Conservation (phyloP, 1,140 invertebrate genomes). For the Vollenhovia emeryi region DNA sequence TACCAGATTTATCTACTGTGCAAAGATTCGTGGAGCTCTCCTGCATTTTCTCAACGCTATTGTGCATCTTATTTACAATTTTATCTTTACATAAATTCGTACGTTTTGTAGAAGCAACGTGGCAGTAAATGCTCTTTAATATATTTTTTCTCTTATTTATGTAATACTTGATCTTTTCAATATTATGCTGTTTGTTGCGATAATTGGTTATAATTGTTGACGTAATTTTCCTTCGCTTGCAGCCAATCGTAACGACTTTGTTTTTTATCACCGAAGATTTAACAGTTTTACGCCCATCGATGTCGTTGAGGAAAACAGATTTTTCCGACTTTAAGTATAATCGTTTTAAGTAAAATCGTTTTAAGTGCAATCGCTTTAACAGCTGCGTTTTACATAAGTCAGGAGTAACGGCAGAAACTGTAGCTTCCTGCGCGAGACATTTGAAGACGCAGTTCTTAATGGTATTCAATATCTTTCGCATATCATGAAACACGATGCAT, state of each 20-base stretch:
- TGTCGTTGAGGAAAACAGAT: neutral
- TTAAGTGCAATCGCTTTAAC: neutral
- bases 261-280: neutral
- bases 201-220: neutral
- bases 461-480: slow-evolving; percentile 47
- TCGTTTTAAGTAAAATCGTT: neutral
- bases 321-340: neutral
- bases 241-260: neutral
- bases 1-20: neutral
- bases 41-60: neutral
- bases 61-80: neutral
- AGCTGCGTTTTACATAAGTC: neutral
- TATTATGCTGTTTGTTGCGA: neutral
- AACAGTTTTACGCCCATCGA: neutral
- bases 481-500: slow-evolving; percentile 57
- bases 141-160: neutral
- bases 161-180: neutral
- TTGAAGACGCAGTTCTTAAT: slow-evolving; percentile 54
- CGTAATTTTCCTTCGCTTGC: neutral
- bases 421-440: slow-evolving; percentile 47
- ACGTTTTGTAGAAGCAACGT: neutral
- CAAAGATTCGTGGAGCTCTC: neutral
- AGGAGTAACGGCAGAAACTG: neutral
- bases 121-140: neutral
- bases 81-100: neutral